Conservation (phyloP, 2,888 invertebrate species). For the Rhopalosiphum nymphaeae region DNA sequence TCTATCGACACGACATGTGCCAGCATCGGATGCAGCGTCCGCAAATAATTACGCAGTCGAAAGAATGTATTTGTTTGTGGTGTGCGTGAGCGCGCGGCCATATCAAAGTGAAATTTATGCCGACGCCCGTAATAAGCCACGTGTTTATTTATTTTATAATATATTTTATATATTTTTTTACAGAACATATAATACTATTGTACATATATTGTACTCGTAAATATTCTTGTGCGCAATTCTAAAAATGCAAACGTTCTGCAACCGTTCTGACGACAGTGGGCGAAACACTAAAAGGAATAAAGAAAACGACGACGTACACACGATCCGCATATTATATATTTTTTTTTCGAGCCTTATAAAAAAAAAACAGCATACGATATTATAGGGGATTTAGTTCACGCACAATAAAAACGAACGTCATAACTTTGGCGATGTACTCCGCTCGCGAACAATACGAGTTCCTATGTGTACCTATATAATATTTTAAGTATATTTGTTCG, state of each 20-base stretch:
- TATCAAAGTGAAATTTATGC: slow-evolving; percentile 41
- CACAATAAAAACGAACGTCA: slow-evolving; percentile 43
- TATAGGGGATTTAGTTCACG: slow-evolving; percentile 29
- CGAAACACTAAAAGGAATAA: neutral
- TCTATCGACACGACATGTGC: neutral
- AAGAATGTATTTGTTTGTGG: neutral
- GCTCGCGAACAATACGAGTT: slow-evolving; percentile 22
- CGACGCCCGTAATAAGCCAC: neutral
- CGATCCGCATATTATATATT: neutral
- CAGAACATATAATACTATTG: neutral
- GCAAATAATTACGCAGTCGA: neutral
- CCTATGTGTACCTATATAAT: neutral
- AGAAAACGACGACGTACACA: neutral
- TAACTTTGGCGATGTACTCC: neutral
- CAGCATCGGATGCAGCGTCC: neutral
- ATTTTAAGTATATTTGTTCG: neutral
- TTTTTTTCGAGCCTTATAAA: slow-evolving; percentile 16
- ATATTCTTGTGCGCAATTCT: neutral
- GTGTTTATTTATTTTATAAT: slow-evolving; percentile 2
- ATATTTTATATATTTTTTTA: neutral
- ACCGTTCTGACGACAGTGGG: slow-evolving; percentile 6
- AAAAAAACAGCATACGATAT: neutral
- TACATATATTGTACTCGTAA: neutral
- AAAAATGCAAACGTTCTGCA: slow-evolving; percentile 25
- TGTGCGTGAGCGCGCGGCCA: neutral